Conservation (phyloP, 2,113 vertebrate genomes). For the Cheirogaleus medius region DNA sequence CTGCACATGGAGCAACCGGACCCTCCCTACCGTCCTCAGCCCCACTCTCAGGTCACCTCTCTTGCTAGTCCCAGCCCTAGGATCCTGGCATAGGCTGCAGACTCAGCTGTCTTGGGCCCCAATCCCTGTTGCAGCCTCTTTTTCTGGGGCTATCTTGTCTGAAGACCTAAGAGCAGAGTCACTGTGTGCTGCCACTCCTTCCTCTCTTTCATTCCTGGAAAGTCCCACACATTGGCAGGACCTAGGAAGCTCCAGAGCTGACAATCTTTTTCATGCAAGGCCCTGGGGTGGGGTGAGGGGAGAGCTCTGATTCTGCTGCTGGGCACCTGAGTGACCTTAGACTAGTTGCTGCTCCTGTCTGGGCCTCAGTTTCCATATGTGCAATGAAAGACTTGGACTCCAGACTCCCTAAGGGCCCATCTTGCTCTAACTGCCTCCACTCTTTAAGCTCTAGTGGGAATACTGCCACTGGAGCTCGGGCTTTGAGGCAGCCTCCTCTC, state of each 20-base stretch:
- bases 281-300: background rate
- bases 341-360: background rate
- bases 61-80: background rate
- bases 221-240: background rate
- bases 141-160: background rate
- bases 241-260: background rate
- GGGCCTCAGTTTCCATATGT: background rate
- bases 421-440: background rate
- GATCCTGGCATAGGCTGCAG: background rate
- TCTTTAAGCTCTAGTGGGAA: background rate
- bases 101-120: background rate
- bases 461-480: background rate
- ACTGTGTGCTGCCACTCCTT: background rate
- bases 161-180: background rate
- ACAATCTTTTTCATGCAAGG: background rate
- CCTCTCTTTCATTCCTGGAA: conserved; percentile 44
- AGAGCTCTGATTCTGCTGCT: background rate
- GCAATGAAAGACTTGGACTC: background rate
- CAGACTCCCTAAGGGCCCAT: background rate
- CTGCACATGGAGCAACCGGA: background rate
- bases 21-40: background rate
- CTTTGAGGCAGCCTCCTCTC: background rate
- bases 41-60: background rate
- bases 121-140: background rate
- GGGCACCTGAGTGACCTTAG: background rate